Conservation (phyloP, 2,113 vertebrate genomes). For the Ranitomeya imitator region DNA sequence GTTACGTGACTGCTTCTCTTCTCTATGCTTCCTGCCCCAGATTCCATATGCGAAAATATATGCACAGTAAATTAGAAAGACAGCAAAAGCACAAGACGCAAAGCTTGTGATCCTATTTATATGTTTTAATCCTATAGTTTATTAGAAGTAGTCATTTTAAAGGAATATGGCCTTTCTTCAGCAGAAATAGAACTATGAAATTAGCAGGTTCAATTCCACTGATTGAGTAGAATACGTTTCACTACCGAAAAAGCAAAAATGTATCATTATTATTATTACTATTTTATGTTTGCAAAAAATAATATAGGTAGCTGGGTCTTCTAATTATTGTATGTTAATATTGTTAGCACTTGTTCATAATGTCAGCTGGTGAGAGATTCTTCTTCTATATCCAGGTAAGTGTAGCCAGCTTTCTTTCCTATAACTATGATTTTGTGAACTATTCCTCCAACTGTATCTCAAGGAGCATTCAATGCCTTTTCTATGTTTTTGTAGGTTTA, state of each 20-base stretch:
- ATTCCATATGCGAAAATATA: slow-evolving; percentile 51
- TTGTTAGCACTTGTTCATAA: background rate
- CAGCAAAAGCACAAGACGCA: slow-evolving; percentile 20
- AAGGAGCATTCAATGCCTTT: no score
- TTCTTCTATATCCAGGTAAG: no score
- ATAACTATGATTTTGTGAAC: no score
- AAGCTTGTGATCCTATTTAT: slow-evolving; percentile 9
- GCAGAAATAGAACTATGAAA: background rate
- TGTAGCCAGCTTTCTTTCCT: no score
- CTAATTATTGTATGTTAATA: background rate
- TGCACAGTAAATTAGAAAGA: slow-evolving; percentile 50
- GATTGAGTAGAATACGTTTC: background rate
- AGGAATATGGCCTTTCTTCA: background rate
- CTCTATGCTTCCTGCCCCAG: slow-evolving; percentile 28
- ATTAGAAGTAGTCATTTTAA: background rate
- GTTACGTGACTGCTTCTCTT: slow-evolving; percentile 43
- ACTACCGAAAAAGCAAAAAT: background rate
- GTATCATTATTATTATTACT: no score
- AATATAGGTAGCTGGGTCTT: background rate
- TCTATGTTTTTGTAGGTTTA: no score
- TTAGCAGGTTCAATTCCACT: background rate
- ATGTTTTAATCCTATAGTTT: background rate
- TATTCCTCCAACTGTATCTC: no score
- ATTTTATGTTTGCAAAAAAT: no score
- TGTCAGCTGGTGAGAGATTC: no score